phyloP scores from a whole-genome alignment of 2,797 vertebrate species.

The Chiroxiphia lanceolata region DNA sequence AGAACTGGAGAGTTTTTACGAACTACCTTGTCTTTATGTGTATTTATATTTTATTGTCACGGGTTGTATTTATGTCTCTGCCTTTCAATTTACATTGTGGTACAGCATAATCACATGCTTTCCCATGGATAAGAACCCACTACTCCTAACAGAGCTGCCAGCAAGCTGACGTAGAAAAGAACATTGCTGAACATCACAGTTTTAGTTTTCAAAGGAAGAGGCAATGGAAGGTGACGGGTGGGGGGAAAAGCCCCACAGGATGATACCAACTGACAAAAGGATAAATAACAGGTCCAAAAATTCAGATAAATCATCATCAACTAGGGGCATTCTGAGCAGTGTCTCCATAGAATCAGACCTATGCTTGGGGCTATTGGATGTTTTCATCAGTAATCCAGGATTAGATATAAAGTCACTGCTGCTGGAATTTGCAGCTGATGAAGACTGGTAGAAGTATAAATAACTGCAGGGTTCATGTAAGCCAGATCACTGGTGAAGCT shows the following conservation, averaged over 20 bases:
- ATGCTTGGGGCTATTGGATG: not conserved
- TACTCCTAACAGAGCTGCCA: not conserved
- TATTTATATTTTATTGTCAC: not conserved
- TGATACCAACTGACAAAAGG: not conserved
- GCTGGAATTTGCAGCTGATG: not conserved
- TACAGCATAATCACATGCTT: not conserved
- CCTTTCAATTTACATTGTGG: not conserved
- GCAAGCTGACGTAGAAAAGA: not conserved
- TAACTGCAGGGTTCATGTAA: not conserved
- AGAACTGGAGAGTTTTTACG: not conserved
- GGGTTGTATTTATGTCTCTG: not conserved
- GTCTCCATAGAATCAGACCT: not conserved
- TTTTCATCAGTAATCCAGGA: conserved; percentile 4
- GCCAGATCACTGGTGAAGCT: not conserved
- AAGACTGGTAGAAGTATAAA: conserved; percentile 19
- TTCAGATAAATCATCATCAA: not conserved
- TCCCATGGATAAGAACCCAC: not conserved
- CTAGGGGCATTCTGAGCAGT: not conserved
- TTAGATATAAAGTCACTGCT: not conserved
- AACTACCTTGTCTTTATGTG: not conserved
- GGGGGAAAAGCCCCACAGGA: fast-evolving
- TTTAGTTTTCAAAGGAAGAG: not conserved
- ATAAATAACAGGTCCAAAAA: not conserved
- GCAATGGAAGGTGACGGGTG: not conserved
- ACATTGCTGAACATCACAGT: not conserved